Evolutionary conservation across 2,797 vertebrate genomes (phyloP).

Genomic region (Bradypodion pumilum): DNA sequence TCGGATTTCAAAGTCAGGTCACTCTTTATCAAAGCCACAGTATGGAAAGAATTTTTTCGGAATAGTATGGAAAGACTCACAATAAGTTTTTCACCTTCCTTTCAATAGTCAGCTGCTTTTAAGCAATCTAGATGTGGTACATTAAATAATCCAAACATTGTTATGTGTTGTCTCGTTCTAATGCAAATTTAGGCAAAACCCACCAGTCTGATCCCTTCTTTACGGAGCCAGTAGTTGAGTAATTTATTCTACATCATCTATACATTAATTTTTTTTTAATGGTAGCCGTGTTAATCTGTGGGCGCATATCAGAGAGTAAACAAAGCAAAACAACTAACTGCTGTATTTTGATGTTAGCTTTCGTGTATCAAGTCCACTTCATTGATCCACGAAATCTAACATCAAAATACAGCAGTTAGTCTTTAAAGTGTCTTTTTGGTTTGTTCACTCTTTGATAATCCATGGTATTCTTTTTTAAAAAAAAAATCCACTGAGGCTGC

Average conservation of each 20-base stretch:
- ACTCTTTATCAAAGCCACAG: not conserved
- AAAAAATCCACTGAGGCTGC: not conserved
- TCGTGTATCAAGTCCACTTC: too few relatives aligned
- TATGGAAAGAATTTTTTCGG: rapidly evolving
- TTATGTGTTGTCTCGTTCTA: not conserved
- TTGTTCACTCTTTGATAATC: too few relatives aligned
- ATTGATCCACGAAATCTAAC: too few relatives aligned
- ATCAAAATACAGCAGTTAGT: too few relatives aligned
- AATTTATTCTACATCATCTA: not conserved
- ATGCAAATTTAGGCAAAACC: not conserved
- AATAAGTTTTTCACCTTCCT: not conserved
- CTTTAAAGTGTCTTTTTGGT: too few relatives aligned
- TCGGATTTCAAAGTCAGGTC: not conserved
- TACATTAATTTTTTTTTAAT: too few relatives aligned
- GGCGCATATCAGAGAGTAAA: too few relatives aligned
- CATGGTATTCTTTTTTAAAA: too few relatives aligned
- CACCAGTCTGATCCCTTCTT: not conserved
- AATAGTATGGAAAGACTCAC: too few relatives aligned
- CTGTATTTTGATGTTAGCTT: too few relatives aligned
- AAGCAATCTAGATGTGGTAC: not conserved
- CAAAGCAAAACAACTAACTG: too few relatives aligned
- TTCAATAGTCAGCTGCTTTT: not conserved
- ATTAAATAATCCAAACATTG: not conserved
- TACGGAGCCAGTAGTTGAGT: not conserved
- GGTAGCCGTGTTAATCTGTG: too few relatives aligned